These are phyloP conservation scores for Dendrolimus kikuchii DNA, from an alignment of 1,140 invertebrate species.

Conservation along the genomic window DNA sequence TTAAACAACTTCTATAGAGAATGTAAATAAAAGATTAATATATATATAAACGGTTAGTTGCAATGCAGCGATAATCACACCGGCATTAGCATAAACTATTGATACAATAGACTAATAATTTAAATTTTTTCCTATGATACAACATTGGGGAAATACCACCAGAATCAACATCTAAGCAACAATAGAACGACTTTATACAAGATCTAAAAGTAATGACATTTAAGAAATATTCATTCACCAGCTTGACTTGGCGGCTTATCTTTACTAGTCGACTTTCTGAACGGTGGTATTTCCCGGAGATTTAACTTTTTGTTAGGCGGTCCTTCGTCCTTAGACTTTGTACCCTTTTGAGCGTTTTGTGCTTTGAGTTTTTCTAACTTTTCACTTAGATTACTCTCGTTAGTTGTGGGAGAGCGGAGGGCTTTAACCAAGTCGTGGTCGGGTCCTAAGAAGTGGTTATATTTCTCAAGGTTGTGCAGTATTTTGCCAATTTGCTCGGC, in stretches of 20 bases:
- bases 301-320: conserved; percentile 64
- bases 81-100: too few species aligned
- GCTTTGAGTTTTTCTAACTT: conserved; percentile 49
- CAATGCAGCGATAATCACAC: too few species aligned
- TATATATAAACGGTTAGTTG: too few species aligned
- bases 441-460: conserved; percentile 80
- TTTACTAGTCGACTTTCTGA: conserved; percentile 42
- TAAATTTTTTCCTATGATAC: too few species aligned
- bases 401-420: conserved; percentile 72
- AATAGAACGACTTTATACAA: conserved; percentile 1
- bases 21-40: too few species aligned
- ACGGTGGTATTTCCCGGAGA: conserved; percentile 69
- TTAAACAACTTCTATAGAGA: too few species aligned
- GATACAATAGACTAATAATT: too few species aligned
- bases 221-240: conserved; percentile 13
- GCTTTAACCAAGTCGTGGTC: conserved; percentile 70
- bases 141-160: conserved; percentile 1
- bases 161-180: background rate
- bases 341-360: conserved; percentile 41
- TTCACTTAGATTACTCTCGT: conserved; percentile 50
- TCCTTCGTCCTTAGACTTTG: conserved; percentile 63
- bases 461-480: conserved; percentile 90
- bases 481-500: conserved; percentile 92
- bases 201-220: too few species aligned
- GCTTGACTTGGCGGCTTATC: conserved; percentile 30